These are phyloP conservation scores for Drosophila rufa DNA, from an alignment of 1,140 invertebrate species.

Conservation along the genomic window DNA sequence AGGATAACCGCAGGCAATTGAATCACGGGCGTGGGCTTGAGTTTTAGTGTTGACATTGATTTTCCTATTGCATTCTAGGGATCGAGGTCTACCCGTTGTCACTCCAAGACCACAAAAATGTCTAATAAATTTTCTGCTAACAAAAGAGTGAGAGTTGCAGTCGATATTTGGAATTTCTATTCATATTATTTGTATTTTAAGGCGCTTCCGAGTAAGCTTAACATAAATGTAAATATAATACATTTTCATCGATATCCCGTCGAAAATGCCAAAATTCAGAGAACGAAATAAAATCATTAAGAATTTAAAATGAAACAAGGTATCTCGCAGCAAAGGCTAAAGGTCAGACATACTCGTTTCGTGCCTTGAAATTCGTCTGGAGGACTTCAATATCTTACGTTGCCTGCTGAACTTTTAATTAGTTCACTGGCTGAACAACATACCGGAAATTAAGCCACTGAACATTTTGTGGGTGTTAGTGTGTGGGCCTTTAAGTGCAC, in stretches of 20 bases:
- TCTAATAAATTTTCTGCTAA: no score
- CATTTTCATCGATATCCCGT: no score
- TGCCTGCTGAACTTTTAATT: slow-evolving; percentile 79
- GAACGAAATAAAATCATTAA: not conserved
- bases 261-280: no score
- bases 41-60: slow-evolving; percentile 26
- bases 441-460: slow-evolving; percentile 77
- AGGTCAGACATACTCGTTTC: slow-evolving; percentile 40
- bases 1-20: slow-evolving; percentile 15
- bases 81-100: not conserved
- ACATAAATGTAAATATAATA: no score
- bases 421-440: slow-evolving; percentile 73
- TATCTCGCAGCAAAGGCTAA: slow-evolving; percentile 22
- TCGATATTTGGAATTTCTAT: not conserved
- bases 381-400: slow-evolving; percentile 61
- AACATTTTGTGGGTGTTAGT: slow-evolving; percentile 52
- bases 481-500: slow-evolving; percentile 9
- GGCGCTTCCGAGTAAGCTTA: not conserved
- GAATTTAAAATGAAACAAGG: not conserved
- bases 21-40: not conserved
- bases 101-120: not conserved
- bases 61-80: not conserved
- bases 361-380: slow-evolving; percentile 42
- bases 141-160: no score
- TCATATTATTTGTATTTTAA: not conserved